Evolutionary conservation across 2,113 vertebrate genomes (phyloP), one percentile per base, ranked within the genome.

Genomic region (Andinoacara biseriatus): DNA sequence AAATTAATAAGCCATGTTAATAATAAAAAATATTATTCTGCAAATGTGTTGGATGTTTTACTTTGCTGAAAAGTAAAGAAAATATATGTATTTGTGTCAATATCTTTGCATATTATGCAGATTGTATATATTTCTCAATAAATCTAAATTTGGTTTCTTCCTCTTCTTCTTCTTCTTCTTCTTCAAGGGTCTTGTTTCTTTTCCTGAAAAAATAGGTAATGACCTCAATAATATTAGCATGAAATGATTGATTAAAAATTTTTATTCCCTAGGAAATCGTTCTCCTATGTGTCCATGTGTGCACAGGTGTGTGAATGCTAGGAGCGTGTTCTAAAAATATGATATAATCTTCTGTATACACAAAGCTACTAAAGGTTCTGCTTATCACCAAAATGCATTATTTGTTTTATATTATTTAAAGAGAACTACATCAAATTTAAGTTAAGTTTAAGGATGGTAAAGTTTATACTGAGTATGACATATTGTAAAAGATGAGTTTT

Each of bases 271-370:
- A 31, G 49, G 74, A 10, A 52, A 56, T 49, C 26, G 3, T 15
- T 17, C n/a, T 52, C 43, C 18, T 69, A 14, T 85, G 67, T 76
- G 2, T 74, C 2, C 60, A 82, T 69, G 81, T 59, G 5, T 61
- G 43, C 14, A 46, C 43, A 46, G 43, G 11, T 46, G 5, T 46
- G 31, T 0, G 3, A 22, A 8, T 54, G 9, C 38, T 20, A 54
- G 57, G 56, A 76, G 60, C 58, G 29, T 33, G 10, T 20, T 74
- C 43, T 75, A 26, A 58, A 26, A 58, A 69, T 54, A 52, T 38
- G 26, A 58, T n/a, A n/a, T n/a, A n/a, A n/a, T 26, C 26, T 26
- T 26, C 26, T 2, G 26, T 26, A 26, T 26, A 3, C 26, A 26
- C 26, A 26, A 26, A n/a, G n/a, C n/a, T n/a, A n/a, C n/a, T n/a